Conservation (phyloP, 2,888 invertebrate genomes). For the Nomada fucata region DNA sequence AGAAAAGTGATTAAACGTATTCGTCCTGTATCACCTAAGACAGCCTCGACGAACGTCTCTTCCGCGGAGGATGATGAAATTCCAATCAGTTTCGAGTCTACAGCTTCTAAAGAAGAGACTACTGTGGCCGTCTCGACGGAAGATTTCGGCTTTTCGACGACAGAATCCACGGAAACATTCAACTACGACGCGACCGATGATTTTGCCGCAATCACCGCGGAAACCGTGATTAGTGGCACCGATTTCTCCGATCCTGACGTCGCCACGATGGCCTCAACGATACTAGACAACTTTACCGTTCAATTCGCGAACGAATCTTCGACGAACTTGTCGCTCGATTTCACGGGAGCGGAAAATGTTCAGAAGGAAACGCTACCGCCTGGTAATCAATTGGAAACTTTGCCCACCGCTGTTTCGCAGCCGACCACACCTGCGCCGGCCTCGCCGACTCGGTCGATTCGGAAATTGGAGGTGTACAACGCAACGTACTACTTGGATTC, state of each 20-base stretch:
- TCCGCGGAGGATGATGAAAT: constrained; percentile 19
- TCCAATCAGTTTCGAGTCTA: neutral
- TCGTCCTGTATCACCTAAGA: constrained; percentile 60
- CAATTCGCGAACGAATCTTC: neutral
- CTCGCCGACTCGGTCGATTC: neutral
- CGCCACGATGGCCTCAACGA: constrained; percentile 32
- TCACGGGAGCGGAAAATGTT: constrained; percentile 16
- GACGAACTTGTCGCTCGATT: neutral
- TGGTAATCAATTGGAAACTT: neutral
- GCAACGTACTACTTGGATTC: constrained; percentile 49
- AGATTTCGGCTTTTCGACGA: neutral
- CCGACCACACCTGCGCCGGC: neutral
- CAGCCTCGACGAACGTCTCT: neutral
- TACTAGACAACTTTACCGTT: constrained; percentile 22
- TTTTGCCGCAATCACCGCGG: constrained; percentile 28
- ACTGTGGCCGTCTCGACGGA: neutral
- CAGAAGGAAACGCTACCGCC: constrained; percentile 15
- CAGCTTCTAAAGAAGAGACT: neutral
- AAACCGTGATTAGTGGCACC: neutral
- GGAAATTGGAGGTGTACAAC: constrained; percentile 27
- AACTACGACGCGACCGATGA: constrained; percentile 24
- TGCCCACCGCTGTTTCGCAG: constrained; percentile 1
- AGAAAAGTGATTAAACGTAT: constrained; percentile 77
- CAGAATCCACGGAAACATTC: constrained; percentile 23
- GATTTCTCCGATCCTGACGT: constrained; percentile 7